Conservation (phyloP, 2,113 vertebrate genomes). For the Oxyruncus cristatus region DNA sequence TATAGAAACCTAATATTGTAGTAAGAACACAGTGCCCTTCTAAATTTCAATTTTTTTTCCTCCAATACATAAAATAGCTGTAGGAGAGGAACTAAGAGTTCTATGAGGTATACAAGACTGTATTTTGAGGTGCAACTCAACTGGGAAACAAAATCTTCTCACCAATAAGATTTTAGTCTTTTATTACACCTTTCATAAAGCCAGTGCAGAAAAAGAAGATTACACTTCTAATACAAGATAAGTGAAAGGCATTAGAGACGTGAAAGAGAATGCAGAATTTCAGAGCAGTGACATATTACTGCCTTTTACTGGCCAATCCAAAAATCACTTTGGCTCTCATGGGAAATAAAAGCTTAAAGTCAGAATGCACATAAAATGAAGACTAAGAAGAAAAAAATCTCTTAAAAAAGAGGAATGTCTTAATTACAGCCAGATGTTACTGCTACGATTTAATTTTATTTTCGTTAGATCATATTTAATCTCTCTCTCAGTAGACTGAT, state of each 20-base stretch:
- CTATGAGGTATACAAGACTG: background rate
- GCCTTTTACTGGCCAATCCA: background rate
- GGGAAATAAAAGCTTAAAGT: background rate
- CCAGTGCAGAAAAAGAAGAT: background rate
- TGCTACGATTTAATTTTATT: slow-evolving; percentile 1
- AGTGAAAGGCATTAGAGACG: background rate
- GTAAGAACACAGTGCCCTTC: background rate
- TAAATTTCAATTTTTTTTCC: background rate
- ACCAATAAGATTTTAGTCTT: background rate
- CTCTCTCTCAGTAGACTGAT: background rate
- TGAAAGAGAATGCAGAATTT: background rate
- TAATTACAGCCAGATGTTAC: background rate
- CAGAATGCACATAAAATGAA: background rate
- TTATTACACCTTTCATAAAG: background rate
- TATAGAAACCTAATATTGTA: background rate
- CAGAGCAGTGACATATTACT: background rate
- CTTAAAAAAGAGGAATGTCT: background rate
- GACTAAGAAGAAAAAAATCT: background rate
- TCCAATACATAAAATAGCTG: background rate
- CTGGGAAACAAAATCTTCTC: background rate
- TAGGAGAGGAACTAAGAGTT: background rate
- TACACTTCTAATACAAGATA: background rate
- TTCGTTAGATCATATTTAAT: background rate
- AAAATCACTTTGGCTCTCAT: background rate
- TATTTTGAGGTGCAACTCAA: background rate